Conservation (phyloP, 2,888 invertebrate species). For the Alentia gelatinosa region DNA sequence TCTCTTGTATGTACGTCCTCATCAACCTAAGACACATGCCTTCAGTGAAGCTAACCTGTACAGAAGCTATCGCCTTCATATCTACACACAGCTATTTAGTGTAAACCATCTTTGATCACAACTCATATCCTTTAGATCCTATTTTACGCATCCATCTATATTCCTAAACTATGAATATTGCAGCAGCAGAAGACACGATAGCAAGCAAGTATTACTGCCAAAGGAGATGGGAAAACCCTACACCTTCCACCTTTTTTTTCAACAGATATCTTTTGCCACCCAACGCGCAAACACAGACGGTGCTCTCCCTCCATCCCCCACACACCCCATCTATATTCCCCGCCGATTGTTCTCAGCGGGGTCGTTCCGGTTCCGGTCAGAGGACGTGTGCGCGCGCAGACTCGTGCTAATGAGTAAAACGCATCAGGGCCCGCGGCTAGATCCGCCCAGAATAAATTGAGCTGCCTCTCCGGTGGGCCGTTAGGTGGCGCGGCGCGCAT, state of each 20-base stretch:
- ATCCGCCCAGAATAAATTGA: constrained; percentile 40
- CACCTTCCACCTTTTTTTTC: neutral
- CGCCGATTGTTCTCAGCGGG: constrained; percentile 23
- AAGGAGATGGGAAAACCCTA: no score
- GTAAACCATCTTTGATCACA: no score
- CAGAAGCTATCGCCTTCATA: no score
- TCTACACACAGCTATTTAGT: no score
- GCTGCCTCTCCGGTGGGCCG: neutral
- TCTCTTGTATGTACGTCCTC: no score
- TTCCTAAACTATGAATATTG: no score
- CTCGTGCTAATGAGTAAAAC: constrained; percentile 46
- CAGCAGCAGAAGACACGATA: no score
- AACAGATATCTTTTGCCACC: neutral
- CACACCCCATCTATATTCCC: constrained; percentile 23
- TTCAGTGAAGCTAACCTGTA: no score
- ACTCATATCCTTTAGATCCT: no score
- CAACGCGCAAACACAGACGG: neutral
- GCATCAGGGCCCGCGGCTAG: constrained; percentile 3
- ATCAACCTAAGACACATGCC: no score
- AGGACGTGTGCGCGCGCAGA: neutral
- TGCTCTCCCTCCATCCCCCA: neutral
- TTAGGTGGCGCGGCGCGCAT: neutral
- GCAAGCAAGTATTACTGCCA: no score
- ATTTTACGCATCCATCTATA: no score
- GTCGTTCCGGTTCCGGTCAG: neutral